These are phyloP conservation scores for Orientallactaga sibirica DNA, from an alignment of 2,797 vertebrate species.

Conservation along the genomic window DNA sequence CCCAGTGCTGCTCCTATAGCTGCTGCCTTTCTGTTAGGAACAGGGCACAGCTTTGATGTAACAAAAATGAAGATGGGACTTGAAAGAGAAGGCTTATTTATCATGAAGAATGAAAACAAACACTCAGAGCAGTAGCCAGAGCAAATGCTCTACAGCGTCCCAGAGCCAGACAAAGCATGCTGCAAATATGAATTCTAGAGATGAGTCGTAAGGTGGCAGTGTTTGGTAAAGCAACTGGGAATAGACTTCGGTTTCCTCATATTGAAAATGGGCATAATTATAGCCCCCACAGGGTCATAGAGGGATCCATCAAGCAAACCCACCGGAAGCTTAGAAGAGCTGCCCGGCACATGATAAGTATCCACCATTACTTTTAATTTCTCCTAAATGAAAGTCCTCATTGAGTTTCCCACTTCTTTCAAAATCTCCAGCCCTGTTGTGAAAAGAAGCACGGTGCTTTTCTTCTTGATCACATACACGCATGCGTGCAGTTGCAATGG, in stretches of 20 bases:
- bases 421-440: background rate
- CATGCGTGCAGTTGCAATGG: background rate
- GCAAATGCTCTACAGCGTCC: background rate
- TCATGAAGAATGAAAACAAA: background rate
- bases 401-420: background rate
- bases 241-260: background rate
- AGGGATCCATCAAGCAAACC: background rate
- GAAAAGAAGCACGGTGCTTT: background rate
- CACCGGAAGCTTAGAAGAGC: background rate
- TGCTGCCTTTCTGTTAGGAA: background rate
- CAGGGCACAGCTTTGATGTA: background rate
- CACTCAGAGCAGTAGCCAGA: background rate
- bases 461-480: background rate
- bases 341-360: background rate
- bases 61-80: background rate
- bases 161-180: background rate
- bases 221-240: background rate
- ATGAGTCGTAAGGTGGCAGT: background rate
- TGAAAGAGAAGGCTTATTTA: constrained; percentile 23
- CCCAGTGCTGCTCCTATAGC: background rate
- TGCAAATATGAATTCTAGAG: background rate
- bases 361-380: background rate
- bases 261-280: background rate
- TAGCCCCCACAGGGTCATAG: background rate
- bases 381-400: background rate